Base-by-base conservation (phyloP, 1,140 invertebrate genomes). In the Ladona fulva region DNA sequence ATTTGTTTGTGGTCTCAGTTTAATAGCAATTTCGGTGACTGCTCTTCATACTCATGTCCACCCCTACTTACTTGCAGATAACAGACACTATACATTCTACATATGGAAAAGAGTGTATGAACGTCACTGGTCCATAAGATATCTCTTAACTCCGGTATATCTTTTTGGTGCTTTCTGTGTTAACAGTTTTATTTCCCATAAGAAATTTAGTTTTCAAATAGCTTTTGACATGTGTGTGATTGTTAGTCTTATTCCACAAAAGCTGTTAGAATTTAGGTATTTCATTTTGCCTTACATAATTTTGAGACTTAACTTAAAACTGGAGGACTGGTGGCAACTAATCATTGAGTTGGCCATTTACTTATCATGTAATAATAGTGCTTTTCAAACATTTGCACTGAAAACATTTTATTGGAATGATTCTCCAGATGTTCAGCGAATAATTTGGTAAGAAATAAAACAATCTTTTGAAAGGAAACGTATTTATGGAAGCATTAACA, bases 81-180 rank as follows among this genome's bases (percentile, higher is more conserved):
- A 99, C 85, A 89, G 98, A 25, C 98, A 99, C 87, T 98, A 96
- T 80, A 92, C 93, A 5, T 99, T 99, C 85, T 99, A 99, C 82
- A 85, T 99, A 10, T 99, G 97, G 97, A 93, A 92, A 82, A 89
- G 93, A 80, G 88, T 97, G 80, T 94, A 93, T 81, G 89, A 89
- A 0, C 88, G 88, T 80, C 90, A 93, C 85, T 82, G 83, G 75
- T 85, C 87, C 73, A 88, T 92, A 1, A 90, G 88, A 76, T 97
- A 94, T 85, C 74, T 89, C n/a, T 86, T 94, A n/a, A 87, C 93
- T 77, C 94, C 95, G 0, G 74, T 92, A 0, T 98, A 98, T 84
- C 82, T 93, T 0, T 92, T 92, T 80, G 85, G 90, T 0, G 83
- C 91, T 19, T 92, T 90, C 81, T 85, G 88, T 74, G 82, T 96